A percentile compares a stretch with the other conserved stretches of the same genome.
phyloP scores from a whole-genome alignment of 2,113 vertebrate genomes.

The Halichoerus grypus region DNA sequence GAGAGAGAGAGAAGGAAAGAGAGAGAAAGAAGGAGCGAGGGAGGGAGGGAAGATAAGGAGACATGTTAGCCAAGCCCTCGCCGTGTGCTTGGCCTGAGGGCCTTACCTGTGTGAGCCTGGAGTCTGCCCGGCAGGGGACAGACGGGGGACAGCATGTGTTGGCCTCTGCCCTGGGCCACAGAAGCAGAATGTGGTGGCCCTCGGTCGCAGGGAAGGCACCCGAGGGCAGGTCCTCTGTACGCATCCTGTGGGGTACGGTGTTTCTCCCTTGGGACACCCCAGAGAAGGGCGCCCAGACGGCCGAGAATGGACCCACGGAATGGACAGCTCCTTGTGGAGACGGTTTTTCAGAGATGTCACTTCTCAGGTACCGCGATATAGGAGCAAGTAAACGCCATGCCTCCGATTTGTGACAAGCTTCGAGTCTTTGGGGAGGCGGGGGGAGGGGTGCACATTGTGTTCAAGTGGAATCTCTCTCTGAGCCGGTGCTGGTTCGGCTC shows the following conservation, averaged over 20 bases:
- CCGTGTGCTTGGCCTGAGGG: not conserved
- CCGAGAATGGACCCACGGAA: not conserved
- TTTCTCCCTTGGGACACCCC: not conserved
- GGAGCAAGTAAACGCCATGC: not conserved
- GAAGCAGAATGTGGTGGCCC: not conserved
- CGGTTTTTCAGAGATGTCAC: not conserved
- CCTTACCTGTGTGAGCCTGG: not conserved
- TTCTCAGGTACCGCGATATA: too few relatives aligned
- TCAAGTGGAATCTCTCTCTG: not conserved
- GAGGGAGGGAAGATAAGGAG: not conserved
- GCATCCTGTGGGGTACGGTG: not conserved
- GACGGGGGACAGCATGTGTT: not conserved
- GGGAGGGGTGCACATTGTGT: not conserved
- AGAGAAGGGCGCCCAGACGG: not conserved
- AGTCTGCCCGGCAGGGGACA: not conserved
- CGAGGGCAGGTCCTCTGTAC: too few relatives aligned
- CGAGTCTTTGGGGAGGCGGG: not conserved
- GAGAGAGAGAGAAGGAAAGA: not conserved
- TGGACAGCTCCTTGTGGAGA: not conserved
- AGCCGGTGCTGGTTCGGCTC: too few relatives aligned
- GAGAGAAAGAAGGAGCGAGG: not conserved
- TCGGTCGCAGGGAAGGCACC: not conserved
- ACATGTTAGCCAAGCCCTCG: rapidly evolving
- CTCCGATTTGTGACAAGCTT: not conserved
- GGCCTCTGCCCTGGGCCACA: not conserved